Evolutionary conservation across 64 coral and sea anemone genomes (phyloP), one percentile per base, ranked within the genome.

Genomic region (Actinia tenebrosa): DNA sequence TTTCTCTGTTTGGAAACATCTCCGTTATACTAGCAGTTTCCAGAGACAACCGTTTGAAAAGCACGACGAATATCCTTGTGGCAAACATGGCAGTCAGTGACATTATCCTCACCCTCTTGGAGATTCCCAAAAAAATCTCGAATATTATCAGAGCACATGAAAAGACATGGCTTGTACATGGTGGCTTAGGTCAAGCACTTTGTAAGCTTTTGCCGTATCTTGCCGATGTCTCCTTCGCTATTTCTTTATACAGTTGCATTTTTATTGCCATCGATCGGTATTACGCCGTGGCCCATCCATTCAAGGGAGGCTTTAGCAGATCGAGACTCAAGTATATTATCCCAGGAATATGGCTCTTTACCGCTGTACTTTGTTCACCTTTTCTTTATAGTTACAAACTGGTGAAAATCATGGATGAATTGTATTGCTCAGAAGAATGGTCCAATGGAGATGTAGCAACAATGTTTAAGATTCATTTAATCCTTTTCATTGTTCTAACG

Each of bases 61-160:
- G 44, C 50, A 81, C 79, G 7, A 81, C 79, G 0, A 81, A 81
- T 50, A 18, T 81, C 50, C 17, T 81, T 11, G 79, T 81, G 3
- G 79, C 79, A 7, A 81, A 81, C 79, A 81, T 81, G 79, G 79
- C 79, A 14, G 79, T 81, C 3, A 81, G 79, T 50, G 79, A 81
- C 27, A 19, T 19, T 3, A 18, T 81, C 13, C 13, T 75, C 10
- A 30, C 69, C 0, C 25, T 75, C 10, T 25, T 75, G 6, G 69
- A 30, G 23, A 75, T 75, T 0, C 69, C 64, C 23, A 26, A 69
- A 20, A 69, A 0, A 3, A 69, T 69, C 9, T 22, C n/a, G 64
- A 25, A 69, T 69, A 4, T 69, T 10, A n/a, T 69, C 19, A n/a
- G 4, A 9, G 23, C 9, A 8, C 19, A 69, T 20, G 1, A 69